These are phyloP conservation scores for Mola mola DNA, from an alignment of 2,113 vertebrate species.

Conservation along the genomic window DNA sequence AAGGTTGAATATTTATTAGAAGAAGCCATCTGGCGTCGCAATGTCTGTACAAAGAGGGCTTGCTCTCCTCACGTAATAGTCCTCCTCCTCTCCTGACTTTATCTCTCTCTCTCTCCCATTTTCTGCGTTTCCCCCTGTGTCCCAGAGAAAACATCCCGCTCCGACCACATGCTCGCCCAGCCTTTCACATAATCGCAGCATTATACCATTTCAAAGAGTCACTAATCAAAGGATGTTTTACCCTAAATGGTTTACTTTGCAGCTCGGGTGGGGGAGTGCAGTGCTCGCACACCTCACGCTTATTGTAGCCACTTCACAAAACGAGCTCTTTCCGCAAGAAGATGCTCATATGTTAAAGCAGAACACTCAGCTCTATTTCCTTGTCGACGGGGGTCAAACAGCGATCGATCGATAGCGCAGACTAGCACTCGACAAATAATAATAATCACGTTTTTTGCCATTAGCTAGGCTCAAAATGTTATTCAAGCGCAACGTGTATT, in stretches of 20 bases:
- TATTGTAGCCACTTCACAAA: too few relatives aligned
- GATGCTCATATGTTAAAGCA: too few relatives aligned
- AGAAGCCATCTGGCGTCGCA: conserved; percentile 99
- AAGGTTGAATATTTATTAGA: conserved; percentile 99
- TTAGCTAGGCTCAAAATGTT: too few relatives aligned
- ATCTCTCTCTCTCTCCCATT: conserved; percentile 68
- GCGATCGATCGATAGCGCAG: too few relatives aligned
- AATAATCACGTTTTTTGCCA: too few relatives aligned
- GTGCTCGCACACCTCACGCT: too few relatives aligned
- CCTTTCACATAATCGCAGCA: conserved; percentile 78
- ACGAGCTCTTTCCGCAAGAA: too few relatives aligned
- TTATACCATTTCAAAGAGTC: conserved; percentile 76
- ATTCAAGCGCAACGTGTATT: too few relatives aligned
- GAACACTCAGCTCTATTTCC: too few relatives aligned
- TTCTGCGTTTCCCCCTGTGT: conserved; percentile 80
- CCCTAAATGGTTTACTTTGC: conserved; percentile 69
- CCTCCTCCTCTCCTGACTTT: conserved; percentile 76
- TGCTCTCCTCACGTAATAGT: conserved; percentile 90
- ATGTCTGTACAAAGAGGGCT: conserved; percentile 95
- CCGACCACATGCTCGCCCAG: conserved; percentile 72
- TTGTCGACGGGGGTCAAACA: too few relatives aligned
- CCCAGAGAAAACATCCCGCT: conserved; percentile 72
- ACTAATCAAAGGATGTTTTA: conserved; percentile 76
- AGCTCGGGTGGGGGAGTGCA: too few relatives aligned
- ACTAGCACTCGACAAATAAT: too few relatives aligned